These are phyloP conservation scores for Cavia porcellus DNA, from an alignment of 2,113 vertebrate species.

Conservation along the genomic window DNA sequence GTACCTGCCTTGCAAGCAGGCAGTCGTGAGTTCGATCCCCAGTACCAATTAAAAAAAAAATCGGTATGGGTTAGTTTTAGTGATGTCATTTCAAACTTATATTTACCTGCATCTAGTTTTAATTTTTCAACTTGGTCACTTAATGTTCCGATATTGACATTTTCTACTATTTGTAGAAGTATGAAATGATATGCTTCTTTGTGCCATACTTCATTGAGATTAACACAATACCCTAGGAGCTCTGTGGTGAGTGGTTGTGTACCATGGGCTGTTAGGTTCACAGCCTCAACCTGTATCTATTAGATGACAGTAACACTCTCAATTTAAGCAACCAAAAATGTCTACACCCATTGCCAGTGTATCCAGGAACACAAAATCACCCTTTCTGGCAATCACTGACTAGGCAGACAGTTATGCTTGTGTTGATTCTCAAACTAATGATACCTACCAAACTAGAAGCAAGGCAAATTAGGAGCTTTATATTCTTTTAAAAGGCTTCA, in stretches of 20 bases:
- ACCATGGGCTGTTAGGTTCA: background rate
- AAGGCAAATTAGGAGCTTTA: conserved; percentile 27
- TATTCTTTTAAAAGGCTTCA: background rate
- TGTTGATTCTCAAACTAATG: conserved; percentile 50
- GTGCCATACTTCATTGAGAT: background rate
- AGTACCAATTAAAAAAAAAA: background rate
- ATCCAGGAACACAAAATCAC: background rate
- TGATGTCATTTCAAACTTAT: conserved; percentile 16
- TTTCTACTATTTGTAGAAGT: conserved; percentile 12
- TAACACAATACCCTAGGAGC: background rate
- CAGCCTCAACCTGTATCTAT: background rate
- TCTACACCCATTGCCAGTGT: background rate
- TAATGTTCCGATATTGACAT: conserved; percentile 3
- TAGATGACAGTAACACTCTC: background rate
- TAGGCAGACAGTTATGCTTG: conserved; percentile 23
- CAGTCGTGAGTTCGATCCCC: no score
- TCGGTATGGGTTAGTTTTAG: background rate
- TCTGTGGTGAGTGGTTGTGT: background rate
- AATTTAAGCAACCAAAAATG: conserved; percentile 3
- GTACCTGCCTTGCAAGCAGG: no score
- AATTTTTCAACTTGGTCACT: background rate
- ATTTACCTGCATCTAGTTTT: conserved; percentile 4
- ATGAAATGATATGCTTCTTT: conserved; percentile 2
- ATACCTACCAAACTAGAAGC: background rate
- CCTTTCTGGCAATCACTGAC: conserved; percentile 11